phyloP scores from a whole-genome alignment of 2,113 vertebrate species.

The Xiphophorus couchianus region DNA sequence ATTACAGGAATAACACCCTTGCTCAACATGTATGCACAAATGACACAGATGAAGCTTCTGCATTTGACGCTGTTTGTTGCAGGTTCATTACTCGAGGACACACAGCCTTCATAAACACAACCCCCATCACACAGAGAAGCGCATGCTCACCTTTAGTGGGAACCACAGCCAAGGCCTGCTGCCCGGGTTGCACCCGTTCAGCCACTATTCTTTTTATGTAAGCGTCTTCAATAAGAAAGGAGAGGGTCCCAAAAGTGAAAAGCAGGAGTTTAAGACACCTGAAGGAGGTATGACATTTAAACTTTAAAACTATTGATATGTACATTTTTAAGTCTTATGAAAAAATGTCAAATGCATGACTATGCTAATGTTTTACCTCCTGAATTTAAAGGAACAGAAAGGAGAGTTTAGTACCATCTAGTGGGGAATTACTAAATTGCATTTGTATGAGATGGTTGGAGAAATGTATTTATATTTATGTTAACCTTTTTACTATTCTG shows the following conservation, averaged over 20 bases:
- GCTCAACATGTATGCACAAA: not conserved
- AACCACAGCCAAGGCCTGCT: slow-evolving; percentile 89
- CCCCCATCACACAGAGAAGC: slow-evolving; percentile 85
- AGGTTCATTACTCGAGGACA: slow-evolving; percentile 94
- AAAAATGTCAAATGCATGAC: not conserved
- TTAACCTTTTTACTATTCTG: not conserved
- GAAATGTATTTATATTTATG: not conserved
- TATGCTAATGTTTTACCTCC: too few relatives aligned
- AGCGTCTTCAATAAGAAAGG: slow-evolving; percentile 91
- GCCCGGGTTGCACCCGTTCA: slow-evolving; percentile 90
- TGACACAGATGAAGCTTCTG: not conserved
- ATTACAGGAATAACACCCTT: not conserved
- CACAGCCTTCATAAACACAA: slow-evolving; percentile 83
- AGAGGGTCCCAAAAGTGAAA: slow-evolving; percentile 87
- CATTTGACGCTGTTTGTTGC: not conserved
- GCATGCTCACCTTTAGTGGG: slow-evolving; percentile 87
- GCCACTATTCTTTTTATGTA: slow-evolving; percentile 87
- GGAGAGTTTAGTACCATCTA: not conserved
- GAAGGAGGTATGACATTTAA: slow-evolving; percentile 88
- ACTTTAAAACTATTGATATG: not conserved
- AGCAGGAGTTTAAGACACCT: slow-evolving; percentile 85
- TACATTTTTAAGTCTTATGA: not conserved
- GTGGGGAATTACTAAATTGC: not conserved
- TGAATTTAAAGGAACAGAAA: not conserved
- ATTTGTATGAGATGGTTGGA: not conserved